Percentiles rank a stretch among this genome's conserved stretches.
These are phyloP conservation scores for Lamellibrachia columna DNA, from an alignment of 2,888 invertebrate genomes.

Conservation along the genomic window DNA sequence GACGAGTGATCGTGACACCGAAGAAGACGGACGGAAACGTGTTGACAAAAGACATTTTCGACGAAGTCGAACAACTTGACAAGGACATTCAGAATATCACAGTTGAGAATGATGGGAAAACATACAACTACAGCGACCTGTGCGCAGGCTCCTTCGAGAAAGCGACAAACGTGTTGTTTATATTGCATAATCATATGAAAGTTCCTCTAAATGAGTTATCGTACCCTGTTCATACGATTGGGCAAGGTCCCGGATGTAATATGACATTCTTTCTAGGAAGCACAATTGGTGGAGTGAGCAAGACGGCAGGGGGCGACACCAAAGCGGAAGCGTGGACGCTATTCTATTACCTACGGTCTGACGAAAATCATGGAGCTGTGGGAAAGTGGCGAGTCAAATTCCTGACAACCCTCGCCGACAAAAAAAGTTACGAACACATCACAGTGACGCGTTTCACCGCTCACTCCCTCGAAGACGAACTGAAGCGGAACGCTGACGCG, in stretches of 20 bases:
- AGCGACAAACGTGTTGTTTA: neutral
- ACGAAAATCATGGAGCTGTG: neutral
- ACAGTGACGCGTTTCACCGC: neutral
- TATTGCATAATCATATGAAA: neutral
- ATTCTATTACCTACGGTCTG: neutral
- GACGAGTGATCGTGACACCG: neutral
- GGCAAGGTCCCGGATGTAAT: neutral
- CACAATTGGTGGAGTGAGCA: neutral
- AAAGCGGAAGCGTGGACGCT: neutral
- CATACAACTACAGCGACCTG: neutral
- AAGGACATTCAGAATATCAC: neutral
- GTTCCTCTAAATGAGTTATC: neutral
- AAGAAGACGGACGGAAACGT: neutral
- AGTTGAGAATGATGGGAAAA: neutral
- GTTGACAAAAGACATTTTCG: neutral
- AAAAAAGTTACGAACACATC: neutral
- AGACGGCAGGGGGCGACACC: neutral
- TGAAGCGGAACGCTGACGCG: neutral
- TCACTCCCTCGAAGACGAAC: neutral
- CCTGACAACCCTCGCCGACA: neutral
- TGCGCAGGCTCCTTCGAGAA: neutral
- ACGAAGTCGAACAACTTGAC: neutral
- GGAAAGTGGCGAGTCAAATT: neutral
- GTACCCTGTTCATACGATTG: neutral
- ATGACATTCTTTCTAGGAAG: neutral